Conservation (phyloP, 2,888 invertebrate species). For the Cataglyphis altisquamis region DNA sequence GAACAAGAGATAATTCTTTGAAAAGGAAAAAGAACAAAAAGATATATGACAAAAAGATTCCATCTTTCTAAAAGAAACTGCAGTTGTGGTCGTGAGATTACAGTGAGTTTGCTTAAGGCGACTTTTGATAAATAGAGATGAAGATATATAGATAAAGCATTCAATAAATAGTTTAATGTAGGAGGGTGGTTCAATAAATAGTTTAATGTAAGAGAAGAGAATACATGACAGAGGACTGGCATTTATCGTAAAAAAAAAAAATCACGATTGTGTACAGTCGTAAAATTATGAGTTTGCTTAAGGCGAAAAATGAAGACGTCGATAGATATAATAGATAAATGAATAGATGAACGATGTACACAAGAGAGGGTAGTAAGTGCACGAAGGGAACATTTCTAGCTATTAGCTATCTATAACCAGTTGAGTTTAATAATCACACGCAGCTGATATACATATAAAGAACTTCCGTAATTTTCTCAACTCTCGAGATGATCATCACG, state of each 20-base stretch:
- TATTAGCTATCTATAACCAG: neutral
- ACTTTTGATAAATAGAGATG: conserved; percentile 7
- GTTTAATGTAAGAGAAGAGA: neutral
- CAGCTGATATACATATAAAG: neutral
- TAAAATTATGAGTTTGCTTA: conserved; percentile 16
- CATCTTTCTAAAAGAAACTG: neutral
- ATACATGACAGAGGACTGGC: neutral
- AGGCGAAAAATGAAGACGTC: conserved; percentile 22
- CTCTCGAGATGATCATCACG: neutral
- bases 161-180: conserved; percentile 12
- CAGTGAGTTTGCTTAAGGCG: neutral
- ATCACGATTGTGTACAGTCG: neutral
- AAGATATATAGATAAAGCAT: conserved; percentile 10
- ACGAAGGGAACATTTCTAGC: neutral
- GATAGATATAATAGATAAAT: neutral
- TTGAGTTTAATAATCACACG: neutral
- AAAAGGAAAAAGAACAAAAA: neutral
- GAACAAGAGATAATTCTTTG: neutral
- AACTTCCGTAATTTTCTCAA: neutral
- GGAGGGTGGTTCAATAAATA: conserved; percentile 3
- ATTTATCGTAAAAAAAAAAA: conserved; percentile 17
- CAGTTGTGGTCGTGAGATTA: neutral
- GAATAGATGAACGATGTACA: neutral
- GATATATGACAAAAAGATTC: neutral
- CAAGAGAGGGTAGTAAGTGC: neutral